Percentiles rank a stretch among this genome's conserved stretches.
phyloP scores from a whole-genome alignment of 2,888 invertebrate species.

The Teleiodes luculella region DNA sequence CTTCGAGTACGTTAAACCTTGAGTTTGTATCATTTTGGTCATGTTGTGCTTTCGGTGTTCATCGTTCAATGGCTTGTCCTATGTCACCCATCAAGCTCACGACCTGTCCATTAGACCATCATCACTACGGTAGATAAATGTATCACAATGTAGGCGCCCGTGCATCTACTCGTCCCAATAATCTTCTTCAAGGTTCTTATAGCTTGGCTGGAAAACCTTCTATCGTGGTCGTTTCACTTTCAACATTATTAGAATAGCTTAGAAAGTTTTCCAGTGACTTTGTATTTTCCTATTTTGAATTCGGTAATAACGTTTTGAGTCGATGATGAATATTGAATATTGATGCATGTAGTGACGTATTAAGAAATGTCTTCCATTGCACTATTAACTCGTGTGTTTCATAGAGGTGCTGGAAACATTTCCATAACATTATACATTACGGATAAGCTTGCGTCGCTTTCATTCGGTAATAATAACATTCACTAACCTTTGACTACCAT shows the following conservation, averaged over 20 bases:
- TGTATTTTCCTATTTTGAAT: conserved; percentile 38
- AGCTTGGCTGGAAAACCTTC: conserved; percentile 67
- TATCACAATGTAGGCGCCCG: conserved; percentile 78
- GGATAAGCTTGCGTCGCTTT: conserved; percentile 65
- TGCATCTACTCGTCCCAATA: conserved; percentile 42
- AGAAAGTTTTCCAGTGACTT: conserved; percentile 71
- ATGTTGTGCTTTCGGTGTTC: conserved; percentile 76
- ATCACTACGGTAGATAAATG: conserved; percentile 74
- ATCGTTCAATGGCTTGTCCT: conserved; percentile 65
- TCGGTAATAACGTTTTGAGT: conserved; percentile 50
- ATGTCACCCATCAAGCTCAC: conserved; percentile 65
- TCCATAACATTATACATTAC: conserved; percentile 44
- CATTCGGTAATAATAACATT: conserved; percentile 41
- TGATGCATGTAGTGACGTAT: conserved; percentile 34
- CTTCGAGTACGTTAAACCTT: conserved; percentile 59
- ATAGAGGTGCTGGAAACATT: conserved; percentile 62
- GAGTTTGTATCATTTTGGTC: conserved; percentile 58
- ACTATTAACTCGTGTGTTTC: conserved; percentile 50
- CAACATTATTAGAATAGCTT: conserved; percentile 51
- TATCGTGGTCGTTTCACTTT: conserved; percentile 44
- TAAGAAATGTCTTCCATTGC: conserved; percentile 70
- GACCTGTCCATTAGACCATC: conserved; percentile 71
- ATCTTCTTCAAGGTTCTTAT: conserved; percentile 34
- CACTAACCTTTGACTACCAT: conserved; percentile 43
- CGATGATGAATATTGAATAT: conserved; percentile 31